These are phyloP conservation scores for Apodemus agrarius DNA, from an alignment of 2,797 vertebrate genomes.

Conservation along the genomic window DNA sequence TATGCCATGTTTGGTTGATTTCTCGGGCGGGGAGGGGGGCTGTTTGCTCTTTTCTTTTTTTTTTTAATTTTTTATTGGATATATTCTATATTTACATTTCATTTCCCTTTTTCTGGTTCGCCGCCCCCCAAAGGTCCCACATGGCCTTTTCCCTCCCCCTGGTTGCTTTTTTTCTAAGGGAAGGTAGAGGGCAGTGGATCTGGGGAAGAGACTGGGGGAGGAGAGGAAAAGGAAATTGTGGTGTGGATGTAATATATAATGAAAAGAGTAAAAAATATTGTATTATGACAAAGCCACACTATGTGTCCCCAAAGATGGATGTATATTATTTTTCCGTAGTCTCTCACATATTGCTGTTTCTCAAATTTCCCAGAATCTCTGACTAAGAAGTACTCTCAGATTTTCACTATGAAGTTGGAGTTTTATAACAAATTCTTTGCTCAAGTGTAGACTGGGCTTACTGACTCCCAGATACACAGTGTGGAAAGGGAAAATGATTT, in stretches of 20 bases:
- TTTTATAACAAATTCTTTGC: not conserved
- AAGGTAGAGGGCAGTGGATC: not conserved
- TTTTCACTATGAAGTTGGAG: not conserved
- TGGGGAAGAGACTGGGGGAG: not conserved
- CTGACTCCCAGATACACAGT: not conserved
- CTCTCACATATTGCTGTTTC: constrained; percentile 14
- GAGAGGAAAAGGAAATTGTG: not conserved
- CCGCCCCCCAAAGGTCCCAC: too few species aligned
- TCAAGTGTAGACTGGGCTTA: not conserved
- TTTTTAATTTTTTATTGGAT: too few species aligned
- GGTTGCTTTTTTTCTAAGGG: too few species aligned
- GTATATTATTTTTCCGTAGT: constrained; percentile 2
- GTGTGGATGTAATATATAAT: not conserved
- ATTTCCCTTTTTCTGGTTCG: too few species aligned
- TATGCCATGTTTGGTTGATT: not conserved
- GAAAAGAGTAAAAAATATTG: not conserved
- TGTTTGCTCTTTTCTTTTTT: not conserved
- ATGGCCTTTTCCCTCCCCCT: too few species aligned
- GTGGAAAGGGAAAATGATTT: not conserved
- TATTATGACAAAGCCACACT: not conserved
- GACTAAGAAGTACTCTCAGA: not conserved
- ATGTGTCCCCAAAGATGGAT: not conserved
- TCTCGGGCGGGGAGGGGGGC: not conserved
- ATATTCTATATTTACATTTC: too few species aligned
- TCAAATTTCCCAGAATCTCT: not conserved